Evolutionary conservation across 1,140 invertebrate species (phyloP).

Genomic region (Meloidogyne exigua): DNA sequence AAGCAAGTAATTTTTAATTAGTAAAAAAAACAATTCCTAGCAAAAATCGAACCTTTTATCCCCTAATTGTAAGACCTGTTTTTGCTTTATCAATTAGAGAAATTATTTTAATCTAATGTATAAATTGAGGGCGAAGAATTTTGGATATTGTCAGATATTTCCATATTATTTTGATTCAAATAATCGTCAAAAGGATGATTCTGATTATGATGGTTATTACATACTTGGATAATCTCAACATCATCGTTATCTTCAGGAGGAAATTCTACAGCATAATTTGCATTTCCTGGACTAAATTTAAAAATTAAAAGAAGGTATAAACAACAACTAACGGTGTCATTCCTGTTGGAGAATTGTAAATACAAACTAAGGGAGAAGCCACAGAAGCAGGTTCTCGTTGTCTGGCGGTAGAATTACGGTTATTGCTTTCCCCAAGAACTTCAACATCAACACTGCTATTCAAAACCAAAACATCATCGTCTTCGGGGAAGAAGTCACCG

Average conservation of each 20-base stretch:
- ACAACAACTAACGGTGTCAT: too few species aligned
- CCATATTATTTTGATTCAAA: background rate
- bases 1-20: too few species aligned
- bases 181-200: background rate
- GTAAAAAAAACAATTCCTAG: too few species aligned
- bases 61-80: background rate
- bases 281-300: background rate
- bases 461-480: conserved; percentile 36
- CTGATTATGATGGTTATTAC: background rate
- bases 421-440: conserved; percentile 34
- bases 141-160: background rate
- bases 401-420: background rate
- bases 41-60: background rate
- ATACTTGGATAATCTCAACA: background rate
- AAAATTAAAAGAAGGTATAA: background rate
- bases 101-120: background rate
- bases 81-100: background rate
- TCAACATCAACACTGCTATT: conserved; percentile 36
- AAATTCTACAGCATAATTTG: background rate
- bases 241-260: background rate
- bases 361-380: too few species aligned
- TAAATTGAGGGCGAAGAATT: background rate
- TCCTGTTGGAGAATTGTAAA: too few species aligned
- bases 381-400: background rate
- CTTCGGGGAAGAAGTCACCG: conserved; percentile 9